phyloP scores from a whole-genome alignment of 2,797 vertebrate species.

The Notolabrus celidotus region DNA sequence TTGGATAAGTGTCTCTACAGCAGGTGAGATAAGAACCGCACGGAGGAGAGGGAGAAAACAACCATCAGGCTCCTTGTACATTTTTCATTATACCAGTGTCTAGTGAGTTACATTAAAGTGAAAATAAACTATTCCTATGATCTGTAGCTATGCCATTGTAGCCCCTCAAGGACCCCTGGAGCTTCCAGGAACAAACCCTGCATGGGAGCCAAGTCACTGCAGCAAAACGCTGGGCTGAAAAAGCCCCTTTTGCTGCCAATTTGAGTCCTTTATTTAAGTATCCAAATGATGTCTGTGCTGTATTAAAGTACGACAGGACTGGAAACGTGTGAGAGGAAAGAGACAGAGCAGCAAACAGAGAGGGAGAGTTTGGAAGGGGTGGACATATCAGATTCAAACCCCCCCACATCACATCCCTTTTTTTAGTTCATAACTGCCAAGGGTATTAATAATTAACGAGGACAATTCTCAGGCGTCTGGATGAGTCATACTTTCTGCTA shows the following conservation, averaged over 20 bases:
- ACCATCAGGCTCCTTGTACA: background rate
- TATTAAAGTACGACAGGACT: slow-evolving; percentile 1
- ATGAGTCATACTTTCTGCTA: slow-evolving; percentile 78
- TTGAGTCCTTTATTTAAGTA: slow-evolving; percentile 23
- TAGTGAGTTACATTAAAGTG: slow-evolving; percentile 14
- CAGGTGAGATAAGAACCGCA: slow-evolving; percentile 35
- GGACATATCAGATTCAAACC: slow-evolving; percentile 55
- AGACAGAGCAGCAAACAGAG: background rate
- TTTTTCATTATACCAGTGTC: slow-evolving; percentile 15
- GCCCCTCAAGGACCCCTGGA: slow-evolving; percentile 31
- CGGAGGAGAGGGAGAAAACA: background rate
- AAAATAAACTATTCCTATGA: slow-evolving; percentile 9
- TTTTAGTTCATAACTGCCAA: slow-evolving; percentile 76
- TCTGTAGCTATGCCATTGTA: slow-evolving; percentile 12
- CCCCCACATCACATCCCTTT: slow-evolving; percentile 43
- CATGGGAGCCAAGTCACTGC: slow-evolving; percentile 54
- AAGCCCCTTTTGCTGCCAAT: slow-evolving; percentile 40
- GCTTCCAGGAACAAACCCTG: slow-evolving; percentile 52
- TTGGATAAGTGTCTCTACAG: slow-evolving; percentile 31
- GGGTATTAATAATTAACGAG: slow-evolving; percentile 78
- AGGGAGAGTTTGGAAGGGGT: slow-evolving; percentile 22
- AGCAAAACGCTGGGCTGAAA: slow-evolving; percentile 48
- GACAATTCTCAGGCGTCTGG: slow-evolving; percentile 74
- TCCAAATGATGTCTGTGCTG: slow-evolving; percentile 26
- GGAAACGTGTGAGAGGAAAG: background rate